Evolutionary conservation across 1,140 invertebrate species (phyloP), one percentile per base, ranked within the genome.

Genomic region (Triops cancriformis): DNA sequence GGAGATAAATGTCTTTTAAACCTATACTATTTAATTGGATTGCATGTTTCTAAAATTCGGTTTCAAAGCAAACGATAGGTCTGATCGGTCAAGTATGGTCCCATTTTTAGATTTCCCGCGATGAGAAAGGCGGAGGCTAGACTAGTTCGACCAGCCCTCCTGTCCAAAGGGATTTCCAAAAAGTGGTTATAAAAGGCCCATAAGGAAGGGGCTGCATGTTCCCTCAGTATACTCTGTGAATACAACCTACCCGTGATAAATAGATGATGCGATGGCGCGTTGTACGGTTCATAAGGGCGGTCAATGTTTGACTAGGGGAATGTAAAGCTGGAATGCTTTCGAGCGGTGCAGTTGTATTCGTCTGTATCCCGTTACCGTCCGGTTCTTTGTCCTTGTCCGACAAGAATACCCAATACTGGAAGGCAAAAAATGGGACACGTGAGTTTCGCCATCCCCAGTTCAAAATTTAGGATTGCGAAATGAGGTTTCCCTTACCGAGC

Each of bases 211-310:
- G n/a, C n/a, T n/a, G n/a, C n/a, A n/a, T n/a, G n/a, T n/a, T n/a
- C n/a, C 27, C 27, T 74, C 37, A 31, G 1, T 45, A n/a, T n/a
- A n/a, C n/a, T n/a, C n/a, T 41, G 72, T 28, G 43, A 27, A 12
- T 28, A 12, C 11, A 77, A 72, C 26, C 26, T 73, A 77, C 76
- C 28, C 76, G 76, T 1, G 42, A 51, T 28, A 76, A 76, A 41
- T 76, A 76, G 42, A 76, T 26, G 18, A 41, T 76, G 18, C 75
- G 37, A 18, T 64, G 51, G 23, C 41, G 75, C 28, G 26, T 51
- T 31, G 42, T 27, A 23, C 41, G 75, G 42, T 28, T 76, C 43
- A 64, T 64, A 64, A 64, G 51, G 51, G 23, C 51, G 18, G 51
- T n/a, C 18, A 64, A 2, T 64, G 51, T 64, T 64, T 64, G 51